Base-by-base conservation (phyloP, 2,797 vertebrate species). In the Enteromius thamalakanensis region DNA sequence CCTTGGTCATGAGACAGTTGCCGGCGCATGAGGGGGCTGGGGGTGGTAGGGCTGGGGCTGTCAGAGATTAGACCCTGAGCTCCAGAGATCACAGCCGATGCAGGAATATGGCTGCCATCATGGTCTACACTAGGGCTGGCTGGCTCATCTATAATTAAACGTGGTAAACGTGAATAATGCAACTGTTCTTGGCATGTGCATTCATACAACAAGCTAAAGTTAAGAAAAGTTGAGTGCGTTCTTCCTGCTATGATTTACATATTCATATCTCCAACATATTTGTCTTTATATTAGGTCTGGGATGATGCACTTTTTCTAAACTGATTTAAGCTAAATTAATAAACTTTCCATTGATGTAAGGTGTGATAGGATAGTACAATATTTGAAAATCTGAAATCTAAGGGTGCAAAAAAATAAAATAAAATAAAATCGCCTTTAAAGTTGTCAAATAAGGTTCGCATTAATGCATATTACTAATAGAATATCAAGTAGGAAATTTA, bases 1-100 rank as follows among this genome's bases (percentile, higher is more conserved):
- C 98, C 98, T 94, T 98, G 97, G 92, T 99, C 98, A 88, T 99
- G 97, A 87, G 98, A 99, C 85, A 98, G 95, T 79, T 99, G 98
- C 2, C 98, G 96, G 49, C 96, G 96, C 91, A 99, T 97, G 89
- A 95, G 91, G 88, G 96, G 96, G 86, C 95, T 94, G 0, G 96
- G 95, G 79, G 97, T 97, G 26, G 93, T 91, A 65, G 96, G 96
- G 90, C 95, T 97, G 65, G 95, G 94, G 86, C 95, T 94, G 84
- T 94, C 94, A 17, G 96, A 93, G 64, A 94, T 88, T 87, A 95
- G 83, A 65, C 95, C 94, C 83, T 94, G 95, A 69, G 93, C 93
- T 70, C 95, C 95, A 79, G 96, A 98, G 92, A 99, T 98, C 80
- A 99, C 97, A 84, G 97, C 97, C 10, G 97, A 98, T 53, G 98